Conservation (phyloP, 2,888 invertebrate genomes). For the Polietes domitor region DNA sequence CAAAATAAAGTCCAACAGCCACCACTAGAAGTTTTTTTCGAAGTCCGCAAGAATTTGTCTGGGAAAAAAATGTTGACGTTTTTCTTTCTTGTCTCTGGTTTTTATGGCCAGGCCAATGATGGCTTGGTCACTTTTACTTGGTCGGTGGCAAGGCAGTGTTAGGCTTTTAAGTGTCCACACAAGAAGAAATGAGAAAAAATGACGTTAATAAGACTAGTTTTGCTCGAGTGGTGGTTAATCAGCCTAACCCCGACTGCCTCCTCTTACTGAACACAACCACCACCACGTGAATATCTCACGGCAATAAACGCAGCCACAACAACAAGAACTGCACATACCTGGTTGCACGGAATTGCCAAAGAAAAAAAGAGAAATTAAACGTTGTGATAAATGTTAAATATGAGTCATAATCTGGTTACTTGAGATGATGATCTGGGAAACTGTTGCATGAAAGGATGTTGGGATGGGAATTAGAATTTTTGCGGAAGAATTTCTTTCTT, state of each 20-base stretch:
- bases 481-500: background rate
- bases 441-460: background rate
- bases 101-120: slow-evolving; percentile 11
- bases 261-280: background rate
- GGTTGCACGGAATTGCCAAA: background rate
- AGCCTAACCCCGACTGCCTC: background rate
- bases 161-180: slow-evolving; percentile 12
- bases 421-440: slow-evolving; percentile 56
- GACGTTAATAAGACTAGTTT: slow-evolving; percentile 41
- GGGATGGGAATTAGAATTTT: background rate
- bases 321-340: background rate
- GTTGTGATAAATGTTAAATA: slow-evolving; percentile 52
- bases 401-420: slow-evolving; percentile 47
- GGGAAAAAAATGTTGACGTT: slow-evolving; percentile 44
- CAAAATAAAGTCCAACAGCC: slow-evolving; percentile 50
- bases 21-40: slow-evolving; percentile 1
- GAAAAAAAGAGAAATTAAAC: slow-evolving; percentile 61
- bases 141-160: background rate
- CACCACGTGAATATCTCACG: slow-evolving; percentile 25
- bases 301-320: background rate
- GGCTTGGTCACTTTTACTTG: slow-evolving; percentile 50
- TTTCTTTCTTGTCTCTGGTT: background rate
- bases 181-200: background rate
- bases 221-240: background rate
- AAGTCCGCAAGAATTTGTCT: slow-evolving; percentile 57